Percentiles rank a stretch among this genome's conserved stretches.
phyloP scores from a whole-genome alignment of 2,888 invertebrate species.

The Ligdia adustata region DNA sequence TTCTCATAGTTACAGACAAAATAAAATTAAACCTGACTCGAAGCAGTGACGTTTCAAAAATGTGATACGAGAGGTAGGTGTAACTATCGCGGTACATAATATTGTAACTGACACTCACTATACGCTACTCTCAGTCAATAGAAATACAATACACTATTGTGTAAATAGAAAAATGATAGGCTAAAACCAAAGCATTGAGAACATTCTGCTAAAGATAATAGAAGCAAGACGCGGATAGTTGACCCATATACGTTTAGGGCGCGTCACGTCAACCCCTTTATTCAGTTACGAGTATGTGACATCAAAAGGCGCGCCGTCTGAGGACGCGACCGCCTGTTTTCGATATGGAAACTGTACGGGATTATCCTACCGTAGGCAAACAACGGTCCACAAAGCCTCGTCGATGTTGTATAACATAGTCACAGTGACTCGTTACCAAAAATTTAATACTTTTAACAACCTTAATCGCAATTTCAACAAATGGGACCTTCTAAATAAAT shows the following conservation, averaged over 20 bases:
- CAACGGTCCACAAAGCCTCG: slow-evolving; percentile 65
- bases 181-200: not conserved
- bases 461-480: too few relatives aligned
- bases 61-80: too few relatives aligned
- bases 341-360: slow-evolving; percentile 63
- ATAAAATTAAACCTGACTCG: too few relatives aligned
- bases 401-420: slow-evolving; percentile 1
- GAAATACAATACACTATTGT: slow-evolving; percentile 1
- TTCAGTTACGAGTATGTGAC: slow-evolving; percentile 52
- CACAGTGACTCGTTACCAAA: slow-evolving; percentile 7
- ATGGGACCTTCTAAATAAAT: too few relatives aligned
- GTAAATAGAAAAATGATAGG: too few relatives aligned
- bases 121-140: too few relatives aligned
- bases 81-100: too few relatives aligned
- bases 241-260: slow-evolving; percentile 33
- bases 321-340: slow-evolving; percentile 50
- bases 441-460: too few relatives aligned
- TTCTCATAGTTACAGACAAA: too few relatives aligned
- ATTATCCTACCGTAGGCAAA: slow-evolving; percentile 75
- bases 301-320: slow-evolving; percentile 57
- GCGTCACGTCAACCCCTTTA: slow-evolving; percentile 47
- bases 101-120: too few relatives aligned
- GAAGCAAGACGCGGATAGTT: slow-evolving; percentile 6
- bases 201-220: slow-evolving; percentile 12
- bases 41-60: too few relatives aligned